phyloP scores from a whole-genome alignment of 2,888 invertebrate species.

The Drosophila birchii region DNA sequence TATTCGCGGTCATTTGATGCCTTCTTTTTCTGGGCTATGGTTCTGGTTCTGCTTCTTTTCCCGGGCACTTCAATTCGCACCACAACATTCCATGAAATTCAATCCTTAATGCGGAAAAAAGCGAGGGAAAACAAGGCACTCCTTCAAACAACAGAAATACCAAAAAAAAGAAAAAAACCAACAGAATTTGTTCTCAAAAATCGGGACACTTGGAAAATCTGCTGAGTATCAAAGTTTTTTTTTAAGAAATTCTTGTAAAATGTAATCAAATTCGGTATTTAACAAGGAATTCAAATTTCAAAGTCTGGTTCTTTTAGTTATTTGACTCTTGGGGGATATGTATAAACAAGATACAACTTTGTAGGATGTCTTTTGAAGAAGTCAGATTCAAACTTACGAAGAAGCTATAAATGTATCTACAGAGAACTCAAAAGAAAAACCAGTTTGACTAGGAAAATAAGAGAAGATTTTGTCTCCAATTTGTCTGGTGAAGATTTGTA shows the following conservation, averaged over 20 bases:
- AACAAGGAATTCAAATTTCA: background rate
- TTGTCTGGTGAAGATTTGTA: background rate
- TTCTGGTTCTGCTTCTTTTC: slow-evolving; percentile 7
- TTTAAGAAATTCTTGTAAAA: background rate
- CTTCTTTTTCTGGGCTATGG: slow-evolving; percentile 11
- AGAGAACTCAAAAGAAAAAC: background rate
- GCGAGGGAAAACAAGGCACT: slow-evolving; percentile 12
- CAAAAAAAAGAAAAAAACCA: background rate
- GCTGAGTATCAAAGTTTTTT: background rate
- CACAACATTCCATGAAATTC: slow-evolving; percentile 44
- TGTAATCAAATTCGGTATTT: background rate
- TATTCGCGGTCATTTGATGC: slow-evolving; percentile 51
- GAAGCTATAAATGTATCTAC: background rate
- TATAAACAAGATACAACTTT: background rate
- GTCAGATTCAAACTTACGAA: background rate
- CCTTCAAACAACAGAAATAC: slow-evolving; percentile 19
- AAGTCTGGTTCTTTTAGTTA: background rate
- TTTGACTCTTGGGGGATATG: background rate
- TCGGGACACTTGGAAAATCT: slow-evolving; percentile 8
- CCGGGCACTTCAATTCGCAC: slow-evolving; percentile 43
- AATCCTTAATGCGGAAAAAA: slow-evolving; percentile 29
- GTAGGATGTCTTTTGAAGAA: too few species aligned
- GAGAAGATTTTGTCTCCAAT: background rate
- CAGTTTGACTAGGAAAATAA: background rate
- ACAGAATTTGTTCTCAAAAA: background rate